Base-by-base conservation (phyloP, 2,888 invertebrate genomes). In the Torymus aiolomorphi region DNA sequence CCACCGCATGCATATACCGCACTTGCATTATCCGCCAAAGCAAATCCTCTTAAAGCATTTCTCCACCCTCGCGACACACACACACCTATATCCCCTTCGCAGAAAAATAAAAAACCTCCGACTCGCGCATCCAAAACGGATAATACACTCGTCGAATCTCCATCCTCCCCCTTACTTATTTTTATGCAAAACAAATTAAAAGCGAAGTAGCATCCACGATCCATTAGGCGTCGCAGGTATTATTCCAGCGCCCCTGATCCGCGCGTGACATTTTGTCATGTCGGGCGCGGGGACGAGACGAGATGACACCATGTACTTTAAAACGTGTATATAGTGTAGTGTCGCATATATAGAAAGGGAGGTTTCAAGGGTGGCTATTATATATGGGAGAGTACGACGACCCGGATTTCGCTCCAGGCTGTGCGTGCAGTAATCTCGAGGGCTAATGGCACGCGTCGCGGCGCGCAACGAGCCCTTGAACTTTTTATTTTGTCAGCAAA, bases 131-230 rank as follows among this genome's bases (percentile, higher is more conserved):
- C 42, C 63, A 42, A 63, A 42, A 54, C 42, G 66, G 24, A 56
- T 66, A 57, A 70, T 18, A 57, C 57, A 49, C 49, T 3, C 20
- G 54, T 11, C 16, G 8, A 3, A 24, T 11, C 24, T 13, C 4
- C 18, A 3, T 12, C 8, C 20, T 13, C 24, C 4, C 12, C 4
- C 49, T 51, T 42, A 42, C 18, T 70, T 78, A 78, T 78, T 78
- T 78, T 72, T 61, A 78, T 14, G 72, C 14, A 73, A 61, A 78
- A 73, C 73, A 78, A 78, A 78, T 78, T 78, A 78, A 73, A 72
- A 42, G 42, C 8, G 8, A 42, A 42, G 42, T 52, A 65, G 14
- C 14, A 71, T 42, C 65, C 42, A 52, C 63, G n/a, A 31, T 54
- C 79, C 75, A 79, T 79, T 79, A 72, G 67, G 42, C 42, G 8